phyloP scores from a whole-genome alignment of 2,888 invertebrate species.

The Tipula confusa region DNA sequence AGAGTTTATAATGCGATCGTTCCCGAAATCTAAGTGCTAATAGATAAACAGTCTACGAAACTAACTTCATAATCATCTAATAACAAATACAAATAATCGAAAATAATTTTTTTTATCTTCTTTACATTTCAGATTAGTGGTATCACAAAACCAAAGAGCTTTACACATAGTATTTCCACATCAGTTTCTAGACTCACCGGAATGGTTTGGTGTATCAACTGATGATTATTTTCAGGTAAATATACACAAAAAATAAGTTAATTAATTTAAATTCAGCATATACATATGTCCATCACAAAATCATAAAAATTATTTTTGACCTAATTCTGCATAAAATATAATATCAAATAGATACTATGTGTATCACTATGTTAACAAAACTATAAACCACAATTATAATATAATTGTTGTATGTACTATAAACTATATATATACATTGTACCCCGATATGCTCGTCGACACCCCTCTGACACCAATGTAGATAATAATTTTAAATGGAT shows the following conservation, averaged over 20 bases:
- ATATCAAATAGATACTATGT: background rate
- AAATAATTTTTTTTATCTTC: slow-evolving; percentile 21
- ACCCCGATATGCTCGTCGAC: background rate
- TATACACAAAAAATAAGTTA: background rate
- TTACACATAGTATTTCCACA: slow-evolving; percentile 81
- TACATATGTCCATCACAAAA: too few species aligned
- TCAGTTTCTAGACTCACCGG: slow-evolving; percentile 84
- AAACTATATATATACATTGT: background rate
- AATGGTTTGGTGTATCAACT: slow-evolving; percentile 84
- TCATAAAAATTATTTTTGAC: background rate
- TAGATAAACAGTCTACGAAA: background rate
- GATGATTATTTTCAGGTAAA: slow-evolving; percentile 79
- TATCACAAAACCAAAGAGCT: slow-evolving; percentile 77
- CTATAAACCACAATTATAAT: background rate
- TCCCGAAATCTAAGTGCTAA: background rate
- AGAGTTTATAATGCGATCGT: background rate
- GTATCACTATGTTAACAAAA: background rate
- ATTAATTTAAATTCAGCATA: too few species aligned
- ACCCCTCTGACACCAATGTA: background rate
- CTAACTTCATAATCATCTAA: background rate
- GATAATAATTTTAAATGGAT: background rate
- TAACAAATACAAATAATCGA: background rate
- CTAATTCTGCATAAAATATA: background rate
- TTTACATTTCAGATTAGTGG: slow-evolving; percentile 61
- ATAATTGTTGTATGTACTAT: background rate